phyloP scores from a whole-genome alignment of 2,113 vertebrate species.

The Syrrhaptes paradoxus region DNA sequence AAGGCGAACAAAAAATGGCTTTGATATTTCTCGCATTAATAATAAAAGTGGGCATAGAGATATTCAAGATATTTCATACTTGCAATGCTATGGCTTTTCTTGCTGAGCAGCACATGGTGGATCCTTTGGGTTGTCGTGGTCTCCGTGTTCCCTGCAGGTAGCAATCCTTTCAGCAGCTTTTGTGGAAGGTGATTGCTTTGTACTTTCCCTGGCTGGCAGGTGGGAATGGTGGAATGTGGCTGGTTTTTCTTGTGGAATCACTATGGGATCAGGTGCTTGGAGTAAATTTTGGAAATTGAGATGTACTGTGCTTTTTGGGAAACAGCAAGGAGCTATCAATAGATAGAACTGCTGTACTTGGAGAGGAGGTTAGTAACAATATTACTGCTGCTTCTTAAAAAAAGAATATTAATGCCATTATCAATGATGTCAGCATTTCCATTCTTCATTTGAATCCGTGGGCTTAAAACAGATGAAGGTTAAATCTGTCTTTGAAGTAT shows the following conservation, averaged over 20 bases:
- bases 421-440: neutral
- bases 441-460: neutral
- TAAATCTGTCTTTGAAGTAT: neutral
- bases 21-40: neutral
- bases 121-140: neutral
- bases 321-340: neutral
- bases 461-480: neutral
- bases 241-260: neutral
- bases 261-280: neutral
- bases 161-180: neutral
- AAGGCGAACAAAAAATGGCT: neutral
- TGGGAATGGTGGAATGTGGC: neutral
- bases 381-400: neutral
- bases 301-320: neutral
- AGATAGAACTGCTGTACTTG: neutral
- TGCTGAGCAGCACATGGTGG: neutral
- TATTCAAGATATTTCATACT: neutral
- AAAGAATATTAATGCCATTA: neutral
- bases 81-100: neutral
- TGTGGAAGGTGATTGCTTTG: neutral
- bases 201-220: neutral
- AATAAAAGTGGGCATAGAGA: neutral
- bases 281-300: neutral
- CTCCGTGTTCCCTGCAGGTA: neutral
- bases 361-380: neutral